phyloP scores from a whole-genome alignment of 2,888 invertebrate species.

The Drosophila monieri region DNA sequence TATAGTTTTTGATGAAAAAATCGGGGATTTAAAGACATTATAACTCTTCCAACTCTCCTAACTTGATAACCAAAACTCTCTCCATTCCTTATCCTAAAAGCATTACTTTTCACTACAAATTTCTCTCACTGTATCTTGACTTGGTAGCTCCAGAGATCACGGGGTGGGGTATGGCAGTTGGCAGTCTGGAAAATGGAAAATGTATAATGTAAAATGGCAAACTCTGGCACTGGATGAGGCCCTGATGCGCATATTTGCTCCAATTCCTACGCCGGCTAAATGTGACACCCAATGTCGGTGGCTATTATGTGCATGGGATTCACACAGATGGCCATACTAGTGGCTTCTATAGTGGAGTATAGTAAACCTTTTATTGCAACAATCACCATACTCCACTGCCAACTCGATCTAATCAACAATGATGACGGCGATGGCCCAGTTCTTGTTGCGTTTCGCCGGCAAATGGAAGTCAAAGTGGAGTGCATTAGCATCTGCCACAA shows the following conservation, averaged over 20 bases:
- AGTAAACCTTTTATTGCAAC: neutral
- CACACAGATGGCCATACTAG: conserved; percentile 4
- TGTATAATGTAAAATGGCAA: conserved; percentile 33
- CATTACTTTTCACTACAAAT: neutral
- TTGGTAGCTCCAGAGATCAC: neutral
- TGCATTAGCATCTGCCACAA: conserved; percentile 43
- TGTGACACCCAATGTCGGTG: conserved; percentile 58
- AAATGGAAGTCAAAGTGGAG: conserved; percentile 43
- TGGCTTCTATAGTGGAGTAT: neutral
- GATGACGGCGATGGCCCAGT: conserved; percentile 61
- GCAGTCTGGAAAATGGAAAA: conserved; percentile 19
- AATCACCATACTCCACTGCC: conserved; percentile 2
- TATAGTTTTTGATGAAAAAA: too few relatives aligned
- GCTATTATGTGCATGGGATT: conserved; percentile 7
- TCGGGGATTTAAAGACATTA: too few relatives aligned
- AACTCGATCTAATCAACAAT: conserved; percentile 63
- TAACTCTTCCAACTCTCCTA: too few relatives aligned
- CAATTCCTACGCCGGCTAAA: conserved; percentile 67
- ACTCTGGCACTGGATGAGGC: conserved; percentile 44
- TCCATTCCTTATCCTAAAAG: too few relatives aligned
- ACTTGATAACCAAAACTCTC: too few relatives aligned
- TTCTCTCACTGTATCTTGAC: neutral
- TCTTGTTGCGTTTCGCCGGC: conserved; percentile 32
- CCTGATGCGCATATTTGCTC: conserved; percentile 71
- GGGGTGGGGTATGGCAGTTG: conserved; percentile 11